These are phyloP conservation scores for Canis aureus DNA, from an alignment of 2,113 vertebrate genomes.

Conservation along the genomic window DNA sequence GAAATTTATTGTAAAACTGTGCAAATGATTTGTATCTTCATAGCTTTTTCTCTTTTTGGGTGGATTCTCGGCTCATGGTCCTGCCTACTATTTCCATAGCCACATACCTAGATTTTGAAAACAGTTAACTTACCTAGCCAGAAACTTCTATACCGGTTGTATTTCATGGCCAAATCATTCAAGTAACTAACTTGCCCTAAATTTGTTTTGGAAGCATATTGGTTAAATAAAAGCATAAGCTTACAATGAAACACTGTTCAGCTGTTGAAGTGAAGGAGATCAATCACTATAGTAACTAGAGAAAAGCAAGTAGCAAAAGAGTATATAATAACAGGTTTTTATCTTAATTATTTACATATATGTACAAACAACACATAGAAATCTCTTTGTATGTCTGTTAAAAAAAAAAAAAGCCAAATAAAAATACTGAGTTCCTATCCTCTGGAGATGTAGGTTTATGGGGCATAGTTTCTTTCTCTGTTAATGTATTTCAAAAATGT, in stretches of 20 bases:
- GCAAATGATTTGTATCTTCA: constrained; percentile 12
- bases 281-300: constrained; percentile 23
- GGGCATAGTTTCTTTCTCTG: constrained; percentile 58
- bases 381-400: constrained; percentile 18
- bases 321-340: not conserved
- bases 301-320: constrained; percentile 21
- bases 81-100: constrained; percentile 16
- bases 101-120: constrained; percentile 41
- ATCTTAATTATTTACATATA: not conserved
- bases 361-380: not conserved
- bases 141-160: constrained; percentile 15
- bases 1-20: constrained; percentile 58
- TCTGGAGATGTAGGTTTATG: not conserved
- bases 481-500: constrained; percentile 50
- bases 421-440: constrained; percentile 21
- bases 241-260: not conserved
- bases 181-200: constrained; percentile 51
- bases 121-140: constrained; percentile 5
- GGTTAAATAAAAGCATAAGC: constrained; percentile 38
- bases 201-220: constrained; percentile 43
- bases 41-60: constrained; percentile 9
- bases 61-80: not conserved
- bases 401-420: constrained; percentile 38
- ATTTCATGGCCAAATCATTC: constrained; percentile 51
- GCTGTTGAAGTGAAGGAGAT: constrained; percentile 49